Percentiles rank a stretch among this genome's conserved stretches.
phyloP scores from a whole-genome alignment of 2,888 invertebrate species.

The Octonoba sinensis region DNA sequence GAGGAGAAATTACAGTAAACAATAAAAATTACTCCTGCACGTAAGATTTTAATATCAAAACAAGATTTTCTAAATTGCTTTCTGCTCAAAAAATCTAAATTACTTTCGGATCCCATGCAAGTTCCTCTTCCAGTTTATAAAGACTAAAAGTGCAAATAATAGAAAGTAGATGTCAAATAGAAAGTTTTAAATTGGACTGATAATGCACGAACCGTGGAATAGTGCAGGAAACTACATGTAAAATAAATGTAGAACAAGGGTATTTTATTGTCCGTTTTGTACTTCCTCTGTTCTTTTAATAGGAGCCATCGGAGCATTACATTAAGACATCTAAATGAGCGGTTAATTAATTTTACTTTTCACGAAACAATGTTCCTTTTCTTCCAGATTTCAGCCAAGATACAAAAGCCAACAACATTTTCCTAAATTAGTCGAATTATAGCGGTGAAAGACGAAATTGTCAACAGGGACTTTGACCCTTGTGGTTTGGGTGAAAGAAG shows the following conservation, averaged over 20 bases:
- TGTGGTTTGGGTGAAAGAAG: slow-evolving; percentile 4
- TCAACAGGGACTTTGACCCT: slow-evolving; percentile 47
- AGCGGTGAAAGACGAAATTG: not conserved
- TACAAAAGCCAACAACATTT: not conserved
- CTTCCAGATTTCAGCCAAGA: not conserved
- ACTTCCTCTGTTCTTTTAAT: slow-evolving; percentile 24
- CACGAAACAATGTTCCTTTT: not conserved
- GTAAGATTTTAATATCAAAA: too few species aligned
- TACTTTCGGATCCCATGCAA: too few species aligned
- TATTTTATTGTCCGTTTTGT: slow-evolving; percentile 31
- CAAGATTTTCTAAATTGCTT: too few species aligned
- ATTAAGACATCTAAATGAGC: slow-evolving; percentile 9
- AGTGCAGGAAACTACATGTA: not conserved
- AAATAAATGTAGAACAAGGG: slow-evolving; percentile 48
- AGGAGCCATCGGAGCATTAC: slow-evolving; percentile 24
- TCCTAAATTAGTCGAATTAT: not conserved
- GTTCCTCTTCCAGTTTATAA: too few species aligned
- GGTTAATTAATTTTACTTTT: slow-evolving; percentile 36
- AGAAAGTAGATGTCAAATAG: too few species aligned
- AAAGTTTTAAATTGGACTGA: too few species aligned
- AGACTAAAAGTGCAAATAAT: too few species aligned
- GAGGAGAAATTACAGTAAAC: too few species aligned
- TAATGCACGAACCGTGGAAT: too few species aligned
- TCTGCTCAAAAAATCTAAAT: too few species aligned
- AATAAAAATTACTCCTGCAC: too few species aligned